Percentiles rank a stretch among this genome's conserved stretches.
Conservation (phyloP, 2,797 vertebrate species). For the Lophius americanus region DNA sequence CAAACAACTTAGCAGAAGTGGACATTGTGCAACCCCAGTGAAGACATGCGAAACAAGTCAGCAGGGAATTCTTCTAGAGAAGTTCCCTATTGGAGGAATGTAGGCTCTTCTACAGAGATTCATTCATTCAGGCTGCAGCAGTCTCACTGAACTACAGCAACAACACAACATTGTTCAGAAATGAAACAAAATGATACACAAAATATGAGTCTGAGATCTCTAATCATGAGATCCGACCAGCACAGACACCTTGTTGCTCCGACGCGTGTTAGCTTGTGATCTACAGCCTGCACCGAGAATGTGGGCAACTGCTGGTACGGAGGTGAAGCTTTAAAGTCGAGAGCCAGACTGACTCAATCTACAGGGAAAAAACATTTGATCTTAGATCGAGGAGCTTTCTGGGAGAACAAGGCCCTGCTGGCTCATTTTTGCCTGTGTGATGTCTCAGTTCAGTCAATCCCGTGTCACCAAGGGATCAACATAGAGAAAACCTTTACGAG, state of each 20-base stretch:
- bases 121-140: conserved; percentile 73
- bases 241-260: conserved; percentile 12
- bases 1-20: conserved; percentile 1
- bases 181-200: conserved; percentile 62
- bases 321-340: background rate
- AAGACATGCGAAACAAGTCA: background rate
- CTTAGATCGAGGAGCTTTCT: background rate
- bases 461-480: conserved; percentile 81
- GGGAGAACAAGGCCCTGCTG: conserved; percentile 36
- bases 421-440: conserved; percentile 65
- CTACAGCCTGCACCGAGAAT: background rate
- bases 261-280: background rate
- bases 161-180: conserved; percentile 63
- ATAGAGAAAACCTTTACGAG: conserved; percentile 67
- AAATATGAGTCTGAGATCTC: conserved; percentile 7
- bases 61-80: conserved; percentile 13
- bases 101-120: conserved; percentile 77
- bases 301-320: background rate
- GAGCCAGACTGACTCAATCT: background rate
- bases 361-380: background rate
- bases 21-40: conserved; percentile 7
- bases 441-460: conserved; percentile 73
- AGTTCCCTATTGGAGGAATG: conserved; percentile 91
- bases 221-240: background rate
- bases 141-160: conserved; percentile 68